Conservation (phyloP, 2,888 invertebrate species). For the Polydrusus cervinus region DNA sequence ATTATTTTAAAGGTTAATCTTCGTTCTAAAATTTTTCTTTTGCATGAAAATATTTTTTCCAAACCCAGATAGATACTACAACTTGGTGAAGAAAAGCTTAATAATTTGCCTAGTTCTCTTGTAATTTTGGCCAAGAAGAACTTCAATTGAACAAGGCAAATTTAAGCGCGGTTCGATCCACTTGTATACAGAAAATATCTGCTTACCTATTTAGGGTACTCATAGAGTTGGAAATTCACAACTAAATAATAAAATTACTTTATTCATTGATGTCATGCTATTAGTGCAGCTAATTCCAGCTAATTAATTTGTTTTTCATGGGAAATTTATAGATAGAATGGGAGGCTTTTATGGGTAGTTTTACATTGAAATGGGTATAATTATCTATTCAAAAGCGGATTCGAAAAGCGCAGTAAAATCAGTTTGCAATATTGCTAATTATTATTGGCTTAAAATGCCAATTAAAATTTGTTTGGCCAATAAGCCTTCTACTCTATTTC, state of each 20-base stretch:
- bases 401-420: slow-evolving; percentile 18
- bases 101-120: too few relatives aligned
- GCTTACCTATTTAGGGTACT: background rate
- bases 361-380: slow-evolving; percentile 29
- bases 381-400: slow-evolving; percentile 26
- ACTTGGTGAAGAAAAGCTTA: too few relatives aligned
- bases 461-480: slow-evolving; percentile 37
- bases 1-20: too few relatives aligned
- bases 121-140: too few relatives aligned
- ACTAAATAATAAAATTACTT: slow-evolving; percentile 1
- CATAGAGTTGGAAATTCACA: background rate
- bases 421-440: slow-evolving; percentile 30
- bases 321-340: slow-evolving; percentile 14
- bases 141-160: too few relatives aligned
- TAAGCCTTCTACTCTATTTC: background rate
- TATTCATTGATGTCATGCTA: background rate
- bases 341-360: slow-evolving; percentile 27
- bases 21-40: too few relatives aligned
- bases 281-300: slow-evolving; percentile 11
- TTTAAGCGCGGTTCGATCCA: too few relatives aligned
- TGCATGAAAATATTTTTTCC: too few relatives aligned
- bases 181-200: too few relatives aligned
- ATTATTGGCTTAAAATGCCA: slow-evolving; percentile 42
- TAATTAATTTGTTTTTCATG: slow-evolving; percentile 30
- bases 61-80: too few relatives aligned